Evolutionary conservation across 2,113 vertebrate genomes (phyloP), one percentile per base, ranked within the genome.

Genomic region (Paracanthobrama guichenoti): DNA sequence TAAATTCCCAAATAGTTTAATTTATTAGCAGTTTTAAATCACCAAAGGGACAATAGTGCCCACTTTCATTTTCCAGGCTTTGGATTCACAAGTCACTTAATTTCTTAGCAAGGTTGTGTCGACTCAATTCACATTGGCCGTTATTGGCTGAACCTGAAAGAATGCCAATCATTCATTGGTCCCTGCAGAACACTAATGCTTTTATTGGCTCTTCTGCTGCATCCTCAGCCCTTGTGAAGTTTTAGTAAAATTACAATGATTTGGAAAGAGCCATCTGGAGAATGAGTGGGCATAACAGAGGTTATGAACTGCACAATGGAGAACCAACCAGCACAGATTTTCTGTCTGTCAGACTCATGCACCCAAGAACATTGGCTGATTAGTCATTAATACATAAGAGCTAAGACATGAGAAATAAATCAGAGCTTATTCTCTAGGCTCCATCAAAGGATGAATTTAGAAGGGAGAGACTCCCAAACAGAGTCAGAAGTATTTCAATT

Each of bases 191-290:
- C 59, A 24, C 66, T 69, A 81, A 79, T 71, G 69, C n/a, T 59
- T 81, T 84, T 78, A 87, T 14, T 86, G 85, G 73, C 77, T 74
- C 79, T 24, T 78, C 78, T 84, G 18, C 72, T 48, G 81, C 35
- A 78, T 35, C 53, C 59, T 53, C 77, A 85, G 73, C 77, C 22
- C 28, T 48, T 64, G 57, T 60, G 18, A 44, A 71, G 57, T 55
- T 53, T 20, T 59, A 71, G 71, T 84, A 55, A 80, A 86, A 83
- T 71, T 42, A 84, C 57, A 84, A 48, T 24, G 2, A 46, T 73
- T 77, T 81, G 35, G 69, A 64, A 66, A 80, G 44, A 76, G 74
- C 82, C 80, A 77, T 84, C 57, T 75, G 69, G 62, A 50, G 28
- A 44, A 67, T 73, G 35, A 72, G 55, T 35, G 35, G 35, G 78